Base-by-base conservation (phyloP, 2,888 invertebrate species). In the Dynastes tityus region DNA sequence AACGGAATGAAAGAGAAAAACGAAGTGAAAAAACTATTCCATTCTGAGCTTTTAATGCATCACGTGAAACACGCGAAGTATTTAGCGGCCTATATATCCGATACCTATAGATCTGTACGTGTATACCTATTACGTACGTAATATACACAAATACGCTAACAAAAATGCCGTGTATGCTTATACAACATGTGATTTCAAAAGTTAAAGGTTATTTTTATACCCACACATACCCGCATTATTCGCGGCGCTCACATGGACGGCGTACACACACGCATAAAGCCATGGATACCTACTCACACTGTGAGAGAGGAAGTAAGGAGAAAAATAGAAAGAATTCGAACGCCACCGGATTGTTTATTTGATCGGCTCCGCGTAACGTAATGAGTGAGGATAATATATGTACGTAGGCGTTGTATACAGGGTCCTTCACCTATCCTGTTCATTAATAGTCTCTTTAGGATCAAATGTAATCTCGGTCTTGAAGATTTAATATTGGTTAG, bases 111-210 rank as follows among this genome's bases (percentile, higher is more conserved):
- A 40, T 67, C 40, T 45, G 70, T 71, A 37, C 55, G 55, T 71
- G 71, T 55, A 58, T 74, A 74, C 73, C 73, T 74, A 74, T 74
- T 61, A 45, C 61, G 45, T 73, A 73, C 45, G 45, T 51, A 67
- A 67, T 71, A 58, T 58, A 61, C 61, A 74, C 61, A 45, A 40
- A 73, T 27, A 63, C 45, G 73, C 49, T n/a, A 45, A 49, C 73
- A 74, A 61, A 74, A 74, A 74, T 45, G 61, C 51, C 61, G 61
- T 61, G 73, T 74, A 63, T 74, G 45, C 61, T 61, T 74, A 68
- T 68, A 74, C 73, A 74, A 63, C 73, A 45, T 74, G 73, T 74
- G 73, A 74, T 74, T 74, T 74, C 63, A 74, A 74, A 74, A 74
- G 73, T 73, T 49, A 49, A 68, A 68, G 51, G 61, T 61, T 74